phyloP scores from a whole-genome alignment of 2,797 vertebrate species.

The Erpetoichthys calabaricus region DNA sequence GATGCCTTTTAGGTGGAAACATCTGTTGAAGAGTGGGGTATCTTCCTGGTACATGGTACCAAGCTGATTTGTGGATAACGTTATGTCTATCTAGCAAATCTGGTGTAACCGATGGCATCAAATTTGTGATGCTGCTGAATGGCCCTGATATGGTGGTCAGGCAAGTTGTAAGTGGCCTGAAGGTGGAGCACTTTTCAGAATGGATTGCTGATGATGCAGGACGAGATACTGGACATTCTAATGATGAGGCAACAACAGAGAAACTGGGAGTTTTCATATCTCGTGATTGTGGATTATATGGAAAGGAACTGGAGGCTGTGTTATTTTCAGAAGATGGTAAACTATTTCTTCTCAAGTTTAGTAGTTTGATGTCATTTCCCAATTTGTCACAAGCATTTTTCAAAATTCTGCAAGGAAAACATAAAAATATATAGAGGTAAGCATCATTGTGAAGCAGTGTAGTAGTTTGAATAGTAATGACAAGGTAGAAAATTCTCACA shows the following conservation, averaged over 20 bases:
- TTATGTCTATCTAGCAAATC: slow-evolving; percentile 5
- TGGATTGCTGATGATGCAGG: slow-evolving; percentile 1
- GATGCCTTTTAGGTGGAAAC: slow-evolving; percentile 17
- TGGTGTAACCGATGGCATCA: slow-evolving; percentile 13
- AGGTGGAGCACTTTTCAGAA: background rate
- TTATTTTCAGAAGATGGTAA: no score
- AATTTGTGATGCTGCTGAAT: slow-evolving; percentile 13
- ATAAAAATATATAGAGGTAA: no score
- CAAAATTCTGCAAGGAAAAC: no score
- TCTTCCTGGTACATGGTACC: slow-evolving; percentile 18
- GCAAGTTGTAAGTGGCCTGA: slow-evolving; percentile 11
- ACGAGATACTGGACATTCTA: slow-evolving; percentile 6
- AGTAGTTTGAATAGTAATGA: no score
- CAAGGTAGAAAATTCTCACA: slow-evolving; percentile 15
- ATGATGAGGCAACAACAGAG: background rate
- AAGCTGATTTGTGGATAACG: slow-evolving; percentile 19
- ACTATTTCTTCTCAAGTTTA: no score
- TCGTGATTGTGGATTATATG: no score
- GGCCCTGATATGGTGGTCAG: slow-evolving; percentile 11
- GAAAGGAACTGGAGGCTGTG: no score
- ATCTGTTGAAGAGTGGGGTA: slow-evolving; percentile 10
- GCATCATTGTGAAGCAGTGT: no score
- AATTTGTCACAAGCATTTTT: no score
- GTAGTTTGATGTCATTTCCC: no score
- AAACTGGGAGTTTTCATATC: no score